Evolutionary conservation across 2,113 vertebrate species (phyloP), one percentile per base, ranked within the genome.

Genomic region (Clupea harengus): DNA sequence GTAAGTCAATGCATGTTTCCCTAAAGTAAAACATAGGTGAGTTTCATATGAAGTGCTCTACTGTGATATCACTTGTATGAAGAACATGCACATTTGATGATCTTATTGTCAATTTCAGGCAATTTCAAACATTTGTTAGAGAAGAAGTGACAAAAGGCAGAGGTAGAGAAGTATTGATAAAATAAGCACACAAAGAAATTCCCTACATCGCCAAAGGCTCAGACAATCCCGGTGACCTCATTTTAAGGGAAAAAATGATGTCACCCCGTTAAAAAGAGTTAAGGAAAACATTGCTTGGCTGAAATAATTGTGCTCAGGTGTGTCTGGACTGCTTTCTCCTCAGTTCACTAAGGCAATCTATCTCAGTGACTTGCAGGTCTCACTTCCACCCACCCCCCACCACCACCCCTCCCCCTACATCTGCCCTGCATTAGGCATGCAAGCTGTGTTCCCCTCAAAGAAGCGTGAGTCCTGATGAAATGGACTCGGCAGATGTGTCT

Each of bases 241-340:
- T 49, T 10, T n/a, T 6, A 15, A 28, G 45, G 87, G 81, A 87
- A 88, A 87, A 85, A 81, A 52, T 84, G 45, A 88, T 72, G 45
- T 88, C 87, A 87, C 60, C 28, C 81, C 52, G 49, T 87, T 88
- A 46, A 89, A 82, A 82, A 80, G 52, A 81, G 39, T 83, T 4
- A 2, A 39, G 72, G 81, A 89, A 83, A 60, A 45, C 75, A 28
- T 54, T 85, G 82, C 72, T 86, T 90, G 86, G 91, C 91, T 90
- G 84, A 89, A 93, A 92, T 91, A 93, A 88, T 92, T 89, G 47
- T 25, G 28, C 90, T 94, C 93, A 94, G 94, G 94, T 94, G 92
- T 92, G 91, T 91, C 88, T 89, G 86, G 82, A 47, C 72, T 57
- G 8, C 20, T 84, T 85, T 85, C 88, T 85, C 86, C 84, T 75